Conservation (phyloP, 2,888 invertebrate genomes). For the Petrophora chlorosata region DNA sequence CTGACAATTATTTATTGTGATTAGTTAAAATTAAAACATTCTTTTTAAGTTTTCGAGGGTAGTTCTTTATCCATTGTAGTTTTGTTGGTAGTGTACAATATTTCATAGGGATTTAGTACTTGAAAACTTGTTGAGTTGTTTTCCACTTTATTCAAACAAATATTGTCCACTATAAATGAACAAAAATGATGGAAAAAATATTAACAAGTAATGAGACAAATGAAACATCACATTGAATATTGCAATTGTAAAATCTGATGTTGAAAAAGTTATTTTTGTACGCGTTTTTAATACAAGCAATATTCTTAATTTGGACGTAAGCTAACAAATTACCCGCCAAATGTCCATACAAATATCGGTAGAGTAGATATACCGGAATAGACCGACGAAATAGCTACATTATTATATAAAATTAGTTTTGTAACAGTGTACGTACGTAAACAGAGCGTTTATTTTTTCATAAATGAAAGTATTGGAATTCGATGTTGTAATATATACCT, state of each 20-base stretch:
- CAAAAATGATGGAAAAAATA: too few relatives aligned
- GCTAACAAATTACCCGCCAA: slow-evolving; percentile 30
- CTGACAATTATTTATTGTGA: slow-evolving; percentile 54
- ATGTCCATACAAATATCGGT: slow-evolving; percentile 72
- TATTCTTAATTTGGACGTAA: slow-evolving; percentile 20
- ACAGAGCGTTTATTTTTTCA: slow-evolving; percentile 77
- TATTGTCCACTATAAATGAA: slow-evolving; percentile 7
- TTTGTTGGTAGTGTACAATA: neutral
- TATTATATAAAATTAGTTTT: slow-evolving; percentile 62
- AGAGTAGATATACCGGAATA: slow-evolving; percentile 39
- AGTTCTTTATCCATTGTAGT: slow-evolving; percentile 17
- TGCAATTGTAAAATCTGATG: slow-evolving; percentile 16
- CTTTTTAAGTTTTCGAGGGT: slow-evolving; percentile 42
- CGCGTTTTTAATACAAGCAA: slow-evolving; percentile 9
- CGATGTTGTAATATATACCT: slow-evolving; percentile 37
- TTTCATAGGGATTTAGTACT: neutral
- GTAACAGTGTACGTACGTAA: slow-evolving; percentile 55
- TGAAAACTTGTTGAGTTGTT: too few relatives aligned
- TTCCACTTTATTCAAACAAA: too few relatives aligned
- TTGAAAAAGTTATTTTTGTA: slow-evolving; percentile 18
- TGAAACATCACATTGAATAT: slow-evolving; percentile 26
- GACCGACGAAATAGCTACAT: slow-evolving; percentile 29
- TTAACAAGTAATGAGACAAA: too few relatives aligned
- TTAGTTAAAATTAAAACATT: slow-evolving; percentile 48
- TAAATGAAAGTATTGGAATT: slow-evolving; percentile 56